Evolutionary conservation across 2,888 invertebrate genomes (phyloP).

Genomic region (Spicauda simplicius): DNA sequence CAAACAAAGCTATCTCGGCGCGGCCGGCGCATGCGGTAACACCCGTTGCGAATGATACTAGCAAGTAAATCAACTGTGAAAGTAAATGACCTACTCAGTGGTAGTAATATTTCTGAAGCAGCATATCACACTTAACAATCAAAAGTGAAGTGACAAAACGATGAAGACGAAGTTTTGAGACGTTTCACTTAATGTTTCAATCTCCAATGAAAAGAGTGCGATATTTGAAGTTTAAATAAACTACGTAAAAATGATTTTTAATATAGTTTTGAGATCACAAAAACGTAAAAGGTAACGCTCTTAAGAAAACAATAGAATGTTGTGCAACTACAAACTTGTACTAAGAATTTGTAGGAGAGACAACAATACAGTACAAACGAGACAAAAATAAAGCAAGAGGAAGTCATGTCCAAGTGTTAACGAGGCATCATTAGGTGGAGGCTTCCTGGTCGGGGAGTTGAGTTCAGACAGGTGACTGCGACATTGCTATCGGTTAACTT

Average conservation of each 20-base stretch:
- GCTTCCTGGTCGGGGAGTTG: slow-evolving; percentile 27
- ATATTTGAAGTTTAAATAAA: too few species aligned
- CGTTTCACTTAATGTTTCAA: too few species aligned
- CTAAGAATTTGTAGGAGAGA: slow-evolving; percentile 7
- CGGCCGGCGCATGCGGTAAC: slow-evolving; percentile 50
- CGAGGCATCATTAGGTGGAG: slow-evolving; percentile 35
- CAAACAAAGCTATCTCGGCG: slow-evolving; percentile 56
- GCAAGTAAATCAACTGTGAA: slow-evolving; percentile 57
- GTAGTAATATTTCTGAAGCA: slow-evolving; percentile 17
- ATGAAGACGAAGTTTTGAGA: not conserved
- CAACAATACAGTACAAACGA: slow-evolving; percentile 29
- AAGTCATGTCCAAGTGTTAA: slow-evolving; percentile 38
- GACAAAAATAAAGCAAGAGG: slow-evolving; percentile 24
- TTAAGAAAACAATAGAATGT: slow-evolving; percentile 1
- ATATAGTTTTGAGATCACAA: not conserved
- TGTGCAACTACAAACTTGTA: slow-evolving; percentile 6
- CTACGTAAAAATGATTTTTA: too few species aligned
- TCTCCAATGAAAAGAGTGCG: too few species aligned
- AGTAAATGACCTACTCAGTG: slow-evolving; percentile 43
- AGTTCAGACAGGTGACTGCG: slow-evolving; percentile 24
- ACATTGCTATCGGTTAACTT: slow-evolving; percentile 41
- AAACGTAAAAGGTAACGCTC: not conserved
- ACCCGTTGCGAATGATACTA: slow-evolving; percentile 50
- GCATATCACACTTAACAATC: not conserved
- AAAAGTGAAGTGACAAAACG: not conserved